Evolutionary conservation across 2,888 invertebrate genomes (phyloP), one percentile per base, ranked within the genome.

Genomic region (Nomada hirtipes): DNA sequence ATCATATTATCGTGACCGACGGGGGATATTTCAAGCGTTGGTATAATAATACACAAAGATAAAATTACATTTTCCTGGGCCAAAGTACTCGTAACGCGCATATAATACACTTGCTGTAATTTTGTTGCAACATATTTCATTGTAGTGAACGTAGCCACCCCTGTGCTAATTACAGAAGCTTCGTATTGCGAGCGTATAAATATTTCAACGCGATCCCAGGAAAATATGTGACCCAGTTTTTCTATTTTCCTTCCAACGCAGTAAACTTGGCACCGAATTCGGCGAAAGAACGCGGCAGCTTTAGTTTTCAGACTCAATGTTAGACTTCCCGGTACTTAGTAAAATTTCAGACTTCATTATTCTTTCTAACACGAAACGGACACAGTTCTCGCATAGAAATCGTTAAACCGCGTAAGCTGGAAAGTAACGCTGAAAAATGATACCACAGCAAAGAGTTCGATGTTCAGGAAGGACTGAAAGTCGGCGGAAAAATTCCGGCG

Each of bases 161-260:
- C 50, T 57, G 53, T 20, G 53, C 50, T 76, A 76, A 71, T 76
- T 76, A 63, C 44, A 26, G 42, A 57, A 71, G 42, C 15, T 65
- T 74, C 13, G n/a, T 52, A 10, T n/a, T 29, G 61, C 18, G 20
- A 36, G 36, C 50, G 18, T 3, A 3, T 36, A 36, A 20, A 50
- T 61, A 52, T 52, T 61, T 42, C 36, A 18, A 36, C 50, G 15
- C 23, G 11, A 18, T 18, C 7, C 7, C 9, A 2, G 18, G 11
- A 36, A 42, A 61, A 52, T n/a, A 36, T 42, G 13, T 10, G 4
- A 11, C 18, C 2, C 18, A 3, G 10, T n/a, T 42, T 26, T 13
- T 36, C 26, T 1, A 2, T 15, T 29, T 53, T 15, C 20, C 26
- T 26, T 42, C 55, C 26, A 18, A 11, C 44, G 20, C 15, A 20